A percentile compares a stretch with the other conserved stretches of the same genome.
Evolutionary conservation across 2,797 vertebrate genomes (phyloP).

Genomic region (Typhlichthys subterraneus): DNA sequence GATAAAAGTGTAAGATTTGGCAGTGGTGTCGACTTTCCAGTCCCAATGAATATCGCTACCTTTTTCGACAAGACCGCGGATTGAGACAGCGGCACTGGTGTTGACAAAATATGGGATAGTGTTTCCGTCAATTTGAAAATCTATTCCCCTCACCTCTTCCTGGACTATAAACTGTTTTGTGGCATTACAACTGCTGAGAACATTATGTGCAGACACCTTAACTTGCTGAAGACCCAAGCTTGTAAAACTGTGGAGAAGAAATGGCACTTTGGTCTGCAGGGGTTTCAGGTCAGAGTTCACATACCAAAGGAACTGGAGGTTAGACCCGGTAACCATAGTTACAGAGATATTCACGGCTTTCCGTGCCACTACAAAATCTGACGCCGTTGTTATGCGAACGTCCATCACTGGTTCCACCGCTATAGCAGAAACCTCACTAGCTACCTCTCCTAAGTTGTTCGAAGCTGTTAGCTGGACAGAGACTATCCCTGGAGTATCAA

Average conservation of each 20-base stretch:
- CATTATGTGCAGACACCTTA: constrained; percentile 70
- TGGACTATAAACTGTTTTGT: constrained; percentile 68
- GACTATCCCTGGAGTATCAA: constrained; percentile 61
- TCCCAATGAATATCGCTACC: constrained; percentile 71
- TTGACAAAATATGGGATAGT: constrained; percentile 57
- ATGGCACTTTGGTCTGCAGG: constrained; percentile 53
- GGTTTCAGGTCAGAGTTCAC: constrained; percentile 37
- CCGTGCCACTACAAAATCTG: constrained; percentile 47
- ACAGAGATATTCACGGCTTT: constrained; percentile 68
- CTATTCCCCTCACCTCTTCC: constrained; percentile 66
- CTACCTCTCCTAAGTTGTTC: constrained; percentile 68
- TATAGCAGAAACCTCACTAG: constrained; percentile 45
- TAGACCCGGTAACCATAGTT: constrained; percentile 63
- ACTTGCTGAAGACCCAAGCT: constrained; percentile 53
- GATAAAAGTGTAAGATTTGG: constrained; percentile 9
- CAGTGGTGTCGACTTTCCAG: constrained; percentile 58
- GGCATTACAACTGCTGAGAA: constrained; percentile 56
- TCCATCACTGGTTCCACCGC: constrained; percentile 63
- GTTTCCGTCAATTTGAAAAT: constrained; percentile 61
- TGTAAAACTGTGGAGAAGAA: constrained; percentile 66
- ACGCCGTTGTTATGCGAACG: constrained; percentile 44
- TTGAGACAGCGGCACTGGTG: constrained; percentile 34
- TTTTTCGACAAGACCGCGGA: constrained; percentile 53
- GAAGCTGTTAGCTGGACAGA: constrained; percentile 65
- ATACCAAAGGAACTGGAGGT: constrained; percentile 76